Percentiles rank a stretch among this genome's conserved stretches.
Evolutionary conservation across 1,140 invertebrate species (phyloP).

Genomic region (Piezodorus guildinii): DNA sequence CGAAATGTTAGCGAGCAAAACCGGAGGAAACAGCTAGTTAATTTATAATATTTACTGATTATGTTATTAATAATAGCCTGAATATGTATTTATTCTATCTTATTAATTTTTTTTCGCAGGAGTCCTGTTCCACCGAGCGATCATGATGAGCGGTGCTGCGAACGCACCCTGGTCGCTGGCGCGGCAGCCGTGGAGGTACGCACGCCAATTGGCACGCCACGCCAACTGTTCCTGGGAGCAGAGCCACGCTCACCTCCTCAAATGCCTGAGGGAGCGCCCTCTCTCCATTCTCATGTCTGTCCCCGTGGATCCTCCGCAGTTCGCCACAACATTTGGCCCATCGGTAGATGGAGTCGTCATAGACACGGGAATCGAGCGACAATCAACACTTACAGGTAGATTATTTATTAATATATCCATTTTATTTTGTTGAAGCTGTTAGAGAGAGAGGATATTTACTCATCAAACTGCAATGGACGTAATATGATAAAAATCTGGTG

Average conservation of each 20-base stretch:
- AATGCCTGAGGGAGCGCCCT: conserved; percentile 69
- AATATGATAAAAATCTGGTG: too few relatives aligned
- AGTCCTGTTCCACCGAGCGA: conserved; percentile 80
- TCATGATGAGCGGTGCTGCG: conserved; percentile 90
- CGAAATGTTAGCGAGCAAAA: too few relatives aligned
- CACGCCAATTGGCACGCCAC: conserved; percentile 69
- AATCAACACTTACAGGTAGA: conserved; percentile 21
- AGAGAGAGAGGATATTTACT: too few relatives aligned
- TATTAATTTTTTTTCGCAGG: conserved; percentile 47
- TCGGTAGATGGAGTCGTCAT: conserved; percentile 87
- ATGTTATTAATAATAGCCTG: too few relatives aligned
- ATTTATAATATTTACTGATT: too few relatives aligned
- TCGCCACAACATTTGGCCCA: conserved; percentile 77
- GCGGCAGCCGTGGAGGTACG: conserved; percentile 74
- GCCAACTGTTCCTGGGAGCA: conserved; percentile 74
- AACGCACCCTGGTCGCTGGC: conserved; percentile 86
- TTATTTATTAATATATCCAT: too few relatives aligned
- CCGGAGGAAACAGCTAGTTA: too few relatives aligned
- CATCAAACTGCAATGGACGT: too few relatives aligned
- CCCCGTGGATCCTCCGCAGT: conserved; percentile 64
- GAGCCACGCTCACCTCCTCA: conserved; percentile 58
- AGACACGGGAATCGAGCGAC: conserved; percentile 46
- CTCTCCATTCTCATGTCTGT: conserved; percentile 55
- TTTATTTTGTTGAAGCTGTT: too few relatives aligned
- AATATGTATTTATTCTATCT: too few relatives aligned